phyloP scores from a whole-genome alignment of 2,888 invertebrate genomes.

The Synanthedon andrenaeformis region DNA sequence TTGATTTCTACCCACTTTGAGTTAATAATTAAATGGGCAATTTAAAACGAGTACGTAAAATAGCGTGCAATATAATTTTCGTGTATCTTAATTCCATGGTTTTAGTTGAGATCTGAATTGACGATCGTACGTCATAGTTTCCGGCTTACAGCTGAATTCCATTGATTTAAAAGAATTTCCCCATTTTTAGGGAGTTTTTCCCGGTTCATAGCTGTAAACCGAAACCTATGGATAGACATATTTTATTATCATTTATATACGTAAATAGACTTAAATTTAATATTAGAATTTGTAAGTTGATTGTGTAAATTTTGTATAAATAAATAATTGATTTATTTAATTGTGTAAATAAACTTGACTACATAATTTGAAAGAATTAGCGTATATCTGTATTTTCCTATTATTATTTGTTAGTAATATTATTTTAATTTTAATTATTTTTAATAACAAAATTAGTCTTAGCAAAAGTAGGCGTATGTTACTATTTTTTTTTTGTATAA shows the following conservation, averaged over 20 bases:
- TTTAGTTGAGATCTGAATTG: constrained; percentile 25
- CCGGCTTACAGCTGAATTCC: not conserved
- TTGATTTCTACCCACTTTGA: too few species aligned
- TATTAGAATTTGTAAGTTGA: constrained; percentile 1
- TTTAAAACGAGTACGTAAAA: constrained; percentile 1
- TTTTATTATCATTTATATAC: constrained; percentile 13
- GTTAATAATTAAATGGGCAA: not conserved
- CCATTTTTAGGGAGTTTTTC: too few species aligned
- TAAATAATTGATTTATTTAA: not conserved
- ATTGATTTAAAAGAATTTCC: constrained; percentile 1
- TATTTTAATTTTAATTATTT: constrained; percentile 50
- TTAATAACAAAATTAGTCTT: constrained; percentile 47
- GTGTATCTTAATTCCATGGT: constrained; percentile 3
- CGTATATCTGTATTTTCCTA: constrained; percentile 42
- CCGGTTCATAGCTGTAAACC: too few species aligned
- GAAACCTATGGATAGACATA: constrained; percentile 1
- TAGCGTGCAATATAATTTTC: constrained; percentile 32
- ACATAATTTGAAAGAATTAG: constrained; percentile 40
- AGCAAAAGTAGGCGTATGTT: constrained; percentile 41
- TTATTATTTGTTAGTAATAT: constrained; percentile 30
- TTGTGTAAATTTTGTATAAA: constrained; percentile 6
- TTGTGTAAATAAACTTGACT: constrained; percentile 52
- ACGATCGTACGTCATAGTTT: constrained; percentile 22
- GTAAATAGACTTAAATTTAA: constrained; percentile 10
- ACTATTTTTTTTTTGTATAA: constrained; percentile 44